Evolutionary conservation across 2,797 vertebrate species (phyloP).

Genomic region (Hafferia zeledoni): DNA sequence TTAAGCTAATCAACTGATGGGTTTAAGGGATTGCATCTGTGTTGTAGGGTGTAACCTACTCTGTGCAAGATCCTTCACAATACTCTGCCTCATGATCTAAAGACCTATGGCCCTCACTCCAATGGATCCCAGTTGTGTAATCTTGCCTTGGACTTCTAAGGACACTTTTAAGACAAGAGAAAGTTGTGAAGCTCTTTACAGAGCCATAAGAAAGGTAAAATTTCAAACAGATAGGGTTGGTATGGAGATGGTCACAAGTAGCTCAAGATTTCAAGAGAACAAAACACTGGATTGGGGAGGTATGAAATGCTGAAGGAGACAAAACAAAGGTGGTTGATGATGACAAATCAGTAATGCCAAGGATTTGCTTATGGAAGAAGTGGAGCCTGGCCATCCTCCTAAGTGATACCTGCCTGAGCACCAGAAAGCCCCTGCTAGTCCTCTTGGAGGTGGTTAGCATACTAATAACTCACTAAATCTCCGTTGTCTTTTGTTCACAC

Average conservation of each 20-base stretch:
- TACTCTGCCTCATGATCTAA: background rate
- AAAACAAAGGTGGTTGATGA: background rate
- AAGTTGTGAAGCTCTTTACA: background rate
- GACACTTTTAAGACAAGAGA: background rate
- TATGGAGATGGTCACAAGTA: background rate
- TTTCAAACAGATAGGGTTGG: background rate
- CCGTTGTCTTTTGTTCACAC: background rate
- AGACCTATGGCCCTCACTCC: rapidly evolving
- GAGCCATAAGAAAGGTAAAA: background rate
- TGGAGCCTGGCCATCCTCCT: background rate
- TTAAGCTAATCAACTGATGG: background rate
- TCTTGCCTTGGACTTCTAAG: background rate
- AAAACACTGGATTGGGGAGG: background rate
- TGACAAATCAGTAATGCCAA: background rate
- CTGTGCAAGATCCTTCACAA: background rate
- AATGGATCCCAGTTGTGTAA: background rate
- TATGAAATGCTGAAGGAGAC: background rate
- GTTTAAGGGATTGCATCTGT: background rate
- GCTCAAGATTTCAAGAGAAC: background rate
- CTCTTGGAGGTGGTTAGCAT: background rate
- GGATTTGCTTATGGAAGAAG: background rate
- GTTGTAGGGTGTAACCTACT: background rate
- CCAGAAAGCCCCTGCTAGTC: background rate
- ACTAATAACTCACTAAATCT: background rate
- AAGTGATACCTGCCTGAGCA: background rate